Conservation (phyloP, 2,888 invertebrate species). For the Ypsolopha sequella region DNA sequence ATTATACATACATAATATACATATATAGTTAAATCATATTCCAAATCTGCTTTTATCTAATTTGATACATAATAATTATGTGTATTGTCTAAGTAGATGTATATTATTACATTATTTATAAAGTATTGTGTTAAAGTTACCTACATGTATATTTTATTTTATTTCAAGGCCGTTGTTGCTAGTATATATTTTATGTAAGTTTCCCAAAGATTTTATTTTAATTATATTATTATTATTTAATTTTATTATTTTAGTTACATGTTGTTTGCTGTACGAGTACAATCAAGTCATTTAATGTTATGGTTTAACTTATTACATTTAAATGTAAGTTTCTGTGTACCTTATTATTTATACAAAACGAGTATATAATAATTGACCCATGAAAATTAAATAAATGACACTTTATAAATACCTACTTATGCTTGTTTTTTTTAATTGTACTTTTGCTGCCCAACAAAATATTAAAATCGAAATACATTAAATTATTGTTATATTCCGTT, state of each 20-base stretch:
- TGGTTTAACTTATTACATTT: not conserved
- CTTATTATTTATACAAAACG: not conserved
- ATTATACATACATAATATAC: too few species aligned
- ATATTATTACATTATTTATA: not conserved
- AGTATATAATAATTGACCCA: not conserved
- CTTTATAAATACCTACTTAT: too few species aligned
- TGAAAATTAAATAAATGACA: too few species aligned
- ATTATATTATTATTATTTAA: constrained; percentile 1
- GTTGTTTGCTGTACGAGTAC: constrained; percentile 1
- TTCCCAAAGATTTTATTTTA: constrained; percentile 4
- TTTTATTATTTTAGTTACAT: not conserved
- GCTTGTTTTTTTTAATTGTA: too few species aligned
- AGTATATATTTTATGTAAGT: not conserved
- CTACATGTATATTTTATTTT: not conserved
- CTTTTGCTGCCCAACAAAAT: too few species aligned
- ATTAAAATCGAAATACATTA: too few species aligned
- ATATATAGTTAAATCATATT: too few species aligned
- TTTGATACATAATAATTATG: too few species aligned
- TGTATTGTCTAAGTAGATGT: too few species aligned
- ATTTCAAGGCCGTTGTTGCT: constrained; percentile 17
- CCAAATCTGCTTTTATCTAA: too few species aligned
- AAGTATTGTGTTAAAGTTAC: not conserved
- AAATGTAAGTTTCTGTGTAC: not conserved
- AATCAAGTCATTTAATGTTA: constrained; percentile 6
- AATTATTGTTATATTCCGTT: too few species aligned